Base-by-base conservation (phyloP, 2,797 vertebrate species). In the Myiotriccus ornatus region DNA sequence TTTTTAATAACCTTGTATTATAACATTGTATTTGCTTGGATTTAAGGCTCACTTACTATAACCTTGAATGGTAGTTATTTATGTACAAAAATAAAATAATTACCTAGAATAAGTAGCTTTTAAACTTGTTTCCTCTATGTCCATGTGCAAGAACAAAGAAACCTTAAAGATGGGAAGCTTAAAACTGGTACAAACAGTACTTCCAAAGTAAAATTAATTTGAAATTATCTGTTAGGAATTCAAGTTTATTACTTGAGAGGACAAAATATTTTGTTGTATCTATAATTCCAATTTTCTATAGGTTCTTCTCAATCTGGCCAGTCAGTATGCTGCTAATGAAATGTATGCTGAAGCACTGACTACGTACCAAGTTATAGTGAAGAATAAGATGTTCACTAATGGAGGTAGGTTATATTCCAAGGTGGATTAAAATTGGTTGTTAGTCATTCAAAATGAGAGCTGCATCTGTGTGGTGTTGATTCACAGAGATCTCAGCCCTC, bases 301-400 rank as follows among this genome's bases (percentile, higher is more conserved):
- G 99, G 99, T 99, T 95, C 98, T 99, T 84, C 99, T 99, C 87
- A 99, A 99, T 96, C 98, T 99, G 92, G 99, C 99, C 79, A 99
- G 98, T 97, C 99, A 99, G 32, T 99, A 99, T 81, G 98, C 97
- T 70, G 99, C 98, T 94, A 99, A 99, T 96, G 99, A 99, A 92
- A 99, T 99, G 99, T 99, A 99, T 96, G 98, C 99, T 47, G 99
- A 99, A 97, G 99, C 99, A 12, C 97, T 99, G 87, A 99, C 99
- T 97, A 99, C 98, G 30, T 99, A 99, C 68, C 98, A 99, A 97
- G 98, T 99, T 89, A 99, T 99, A 81, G 99, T 99, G 97, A 99
- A 99, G 97, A 99, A 99, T 96, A 99, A 99, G 97, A 99, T 99
- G 99, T 99, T 99, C 96, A 99, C 90, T 95, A 99, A 98, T 64